Conservation (phyloP, 2,113 vertebrate genomes). For the Mandrillus leucophaeus region DNA sequence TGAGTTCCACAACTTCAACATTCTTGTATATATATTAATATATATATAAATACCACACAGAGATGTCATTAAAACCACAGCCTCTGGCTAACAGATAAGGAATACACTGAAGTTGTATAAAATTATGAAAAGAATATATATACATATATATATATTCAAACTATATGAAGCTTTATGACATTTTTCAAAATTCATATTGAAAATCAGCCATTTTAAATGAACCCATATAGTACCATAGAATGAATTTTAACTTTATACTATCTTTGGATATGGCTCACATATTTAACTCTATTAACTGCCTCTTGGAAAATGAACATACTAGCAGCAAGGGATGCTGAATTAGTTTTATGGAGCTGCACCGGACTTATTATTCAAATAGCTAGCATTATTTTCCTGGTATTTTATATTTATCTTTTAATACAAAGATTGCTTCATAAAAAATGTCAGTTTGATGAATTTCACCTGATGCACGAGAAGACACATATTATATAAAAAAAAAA, state of each 20-base stretch:
- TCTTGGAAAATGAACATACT: slow-evolving; percentile 36
- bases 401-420: slow-evolving; percentile 52
- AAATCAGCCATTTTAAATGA: slow-evolving; percentile 63
- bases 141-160: not conserved
- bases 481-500: not conserved
- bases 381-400: slow-evolving; percentile 45
- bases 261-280: not conserved
- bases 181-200: slow-evolving; percentile 36
- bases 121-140: slow-evolving; percentile 10
- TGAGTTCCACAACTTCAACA: not conserved
- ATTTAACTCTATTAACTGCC: not conserved
- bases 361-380: slow-evolving; percentile 40
- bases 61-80: slow-evolving; percentile 40
- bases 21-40: not conserved
- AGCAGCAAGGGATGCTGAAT: slow-evolving; percentile 27
- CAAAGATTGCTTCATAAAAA: slow-evolving; percentile 71
- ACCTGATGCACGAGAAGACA: slow-evolving; percentile 24
- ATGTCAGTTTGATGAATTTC: slow-evolving; percentile 63
- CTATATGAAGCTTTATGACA: not conserved
- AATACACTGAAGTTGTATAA: not conserved
- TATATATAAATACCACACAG: slow-evolving; percentile 3
- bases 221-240: not conserved
- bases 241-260: slow-evolving; percentile 37
- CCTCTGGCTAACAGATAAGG: slow-evolving; percentile 62
- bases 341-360: not conserved